phyloP scores from a whole-genome alignment of 1,140 invertebrate genomes.

The Lysiphlebus fabarum region DNA sequence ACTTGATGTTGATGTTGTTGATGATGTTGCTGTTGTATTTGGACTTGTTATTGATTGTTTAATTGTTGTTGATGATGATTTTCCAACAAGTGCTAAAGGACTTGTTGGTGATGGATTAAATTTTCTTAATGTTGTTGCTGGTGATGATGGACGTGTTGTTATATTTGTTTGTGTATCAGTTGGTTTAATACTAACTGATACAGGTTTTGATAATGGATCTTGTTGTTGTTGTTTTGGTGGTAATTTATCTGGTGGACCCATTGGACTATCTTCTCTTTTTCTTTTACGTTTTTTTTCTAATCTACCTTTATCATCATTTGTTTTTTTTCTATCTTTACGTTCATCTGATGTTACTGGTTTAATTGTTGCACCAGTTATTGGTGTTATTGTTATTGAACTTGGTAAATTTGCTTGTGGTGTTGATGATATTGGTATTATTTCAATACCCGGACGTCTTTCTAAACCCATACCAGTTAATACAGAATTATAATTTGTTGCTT shows the following conservation, averaged over 20 bases:
- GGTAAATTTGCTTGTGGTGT: slow-evolving; percentile 62
- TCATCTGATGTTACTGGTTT: slow-evolving; percentile 60
- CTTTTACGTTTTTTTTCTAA: slow-evolving; percentile 76
- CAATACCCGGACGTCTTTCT: slow-evolving; percentile 71
- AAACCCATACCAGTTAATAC: slow-evolving; percentile 63
- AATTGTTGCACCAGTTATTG: slow-evolving; percentile 62
- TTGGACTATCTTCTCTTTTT: slow-evolving; percentile 72
- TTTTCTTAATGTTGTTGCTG: slow-evolving; percentile 63
- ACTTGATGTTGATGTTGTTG: slow-evolving; percentile 38
- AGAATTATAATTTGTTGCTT: slow-evolving; percentile 59
- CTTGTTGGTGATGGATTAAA: slow-evolving; percentile 69
- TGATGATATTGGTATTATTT: slow-evolving; percentile 73
- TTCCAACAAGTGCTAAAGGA: slow-evolving; percentile 58
- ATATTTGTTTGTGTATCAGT: slow-evolving; percentile 63
- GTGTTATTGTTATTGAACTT: slow-evolving; percentile 81
- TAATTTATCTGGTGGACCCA: slow-evolving; percentile 81
- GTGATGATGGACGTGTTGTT: slow-evolving; percentile 60
- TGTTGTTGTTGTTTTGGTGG: slow-evolving; percentile 60
- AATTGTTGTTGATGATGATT: slow-evolving; percentile 62
- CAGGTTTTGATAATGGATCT: slow-evolving; percentile 70
- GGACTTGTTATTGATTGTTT: slow-evolving; percentile 32
- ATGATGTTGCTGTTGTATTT: background rate
- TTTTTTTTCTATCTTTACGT: slow-evolving; percentile 61
- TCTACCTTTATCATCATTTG: slow-evolving; percentile 60
- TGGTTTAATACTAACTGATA: slow-evolving; percentile 71